Base-by-base conservation (phyloP, 2,113 vertebrate species). In the Polypterus senegalus region DNA sequence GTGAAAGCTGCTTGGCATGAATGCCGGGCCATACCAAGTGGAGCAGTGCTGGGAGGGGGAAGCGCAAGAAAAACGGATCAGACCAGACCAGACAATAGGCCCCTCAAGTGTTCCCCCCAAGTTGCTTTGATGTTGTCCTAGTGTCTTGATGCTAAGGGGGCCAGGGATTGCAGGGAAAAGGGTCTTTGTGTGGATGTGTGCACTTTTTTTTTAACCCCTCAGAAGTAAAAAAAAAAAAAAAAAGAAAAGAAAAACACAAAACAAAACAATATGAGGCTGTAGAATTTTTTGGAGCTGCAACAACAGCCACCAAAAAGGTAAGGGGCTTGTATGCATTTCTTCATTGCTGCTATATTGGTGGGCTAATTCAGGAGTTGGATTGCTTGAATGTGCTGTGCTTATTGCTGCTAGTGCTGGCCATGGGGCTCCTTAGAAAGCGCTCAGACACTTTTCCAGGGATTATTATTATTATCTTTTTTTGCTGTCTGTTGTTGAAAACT, bases 1-100 rank as follows among this genome's bases (percentile, higher is more conserved):
- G 88, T 89, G 88, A 90, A 88, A 90, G 89, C 89, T 80, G 80
- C 88, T 89, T 87, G 88, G 88, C 89, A 83, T 88, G 88, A 89
- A 91, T 86, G 88, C 86, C 83, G 88, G 89, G 84, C 85, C 62
- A 75, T 90, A 91, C 89, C 89, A 91, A 89, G 84, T 88, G 81
- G 73, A 72, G 66, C 73, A 65, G 69, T 79, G 71, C 75, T 72
- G 63, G 79, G 81, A 84, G 89, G 87, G 70, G 86, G 87, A 85
- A 80, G 67, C 77, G 69, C 75, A 75, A 83, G 83, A 74, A 79
- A 81, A 79, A 79, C 81, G 73, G 79, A 81, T 80, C 84, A 76
- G 81, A 80, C 76, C 77, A 67, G 81, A 84, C 77, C 85, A 86
- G 86, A 90, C 87, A 90, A 90, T 87, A 86, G 85, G 86, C 83